Conservation (phyloP, 1,140 invertebrate genomes). For the Pseudomyrmex flavicornis region DNA sequence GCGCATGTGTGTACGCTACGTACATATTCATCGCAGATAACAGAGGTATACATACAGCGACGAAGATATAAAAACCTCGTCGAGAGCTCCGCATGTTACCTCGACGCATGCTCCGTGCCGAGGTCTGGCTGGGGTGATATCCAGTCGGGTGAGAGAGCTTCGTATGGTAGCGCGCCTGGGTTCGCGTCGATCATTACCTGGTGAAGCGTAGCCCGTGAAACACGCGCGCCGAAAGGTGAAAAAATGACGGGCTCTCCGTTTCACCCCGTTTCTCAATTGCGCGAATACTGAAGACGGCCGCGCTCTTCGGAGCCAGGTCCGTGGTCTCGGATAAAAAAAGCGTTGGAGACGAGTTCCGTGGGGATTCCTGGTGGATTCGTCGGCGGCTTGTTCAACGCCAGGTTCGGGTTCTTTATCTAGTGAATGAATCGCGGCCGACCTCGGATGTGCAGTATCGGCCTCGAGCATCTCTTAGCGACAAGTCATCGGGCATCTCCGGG, state of each 20-base stretch:
- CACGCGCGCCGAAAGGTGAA: not conserved
- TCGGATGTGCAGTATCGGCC: not conserved
- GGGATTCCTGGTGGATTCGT: not conserved
- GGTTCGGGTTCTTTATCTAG: constrained; percentile 3
- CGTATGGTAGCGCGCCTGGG: constrained; percentile 18
- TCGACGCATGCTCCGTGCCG: constrained; percentile 53
- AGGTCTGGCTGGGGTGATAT: constrained; percentile 42
- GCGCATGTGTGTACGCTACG: constrained; percentile 11
- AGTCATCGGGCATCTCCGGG: constrained; percentile 49
- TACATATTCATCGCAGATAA: constrained; percentile 37
- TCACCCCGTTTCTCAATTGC: not conserved
- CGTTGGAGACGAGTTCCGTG: not conserved
- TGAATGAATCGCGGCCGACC: not conserved
- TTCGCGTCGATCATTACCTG: constrained; percentile 54
- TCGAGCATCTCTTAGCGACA: not conserved
- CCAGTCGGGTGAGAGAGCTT: constrained; percentile 55
- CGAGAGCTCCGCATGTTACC: constrained; percentile 30
- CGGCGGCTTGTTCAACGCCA: not conserved
- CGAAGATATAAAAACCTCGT: constrained; percentile 40
- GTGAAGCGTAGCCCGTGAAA: constrained; percentile 26
- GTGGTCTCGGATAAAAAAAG: constrained; percentile 1
- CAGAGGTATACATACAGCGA: constrained; percentile 4
- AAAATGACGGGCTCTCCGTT: constrained; percentile 22
- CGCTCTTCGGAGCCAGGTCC: constrained; percentile 1
- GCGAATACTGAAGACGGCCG: not conserved